Evolutionary conservation across 2,797 vertebrate species (phyloP).

Genomic region (Amblyraja radiata): DNA sequence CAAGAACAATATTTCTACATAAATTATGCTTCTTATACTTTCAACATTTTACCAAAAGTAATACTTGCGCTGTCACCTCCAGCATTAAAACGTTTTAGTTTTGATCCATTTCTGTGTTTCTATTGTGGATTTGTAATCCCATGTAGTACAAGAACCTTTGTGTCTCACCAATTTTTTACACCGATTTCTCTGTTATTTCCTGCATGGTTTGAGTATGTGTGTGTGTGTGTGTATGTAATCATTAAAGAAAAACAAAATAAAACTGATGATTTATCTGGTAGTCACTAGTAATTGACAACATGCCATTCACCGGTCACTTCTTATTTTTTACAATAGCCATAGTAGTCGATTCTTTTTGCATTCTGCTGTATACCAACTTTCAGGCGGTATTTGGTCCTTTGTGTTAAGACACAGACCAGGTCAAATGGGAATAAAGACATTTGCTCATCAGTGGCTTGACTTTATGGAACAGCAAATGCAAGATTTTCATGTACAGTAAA

Average conservation of each 20-base stretch:
- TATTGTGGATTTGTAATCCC: neutral
- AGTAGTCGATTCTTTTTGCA: neutral
- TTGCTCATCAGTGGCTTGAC: neutral
- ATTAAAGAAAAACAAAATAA: neutral
- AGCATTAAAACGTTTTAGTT: neutral
- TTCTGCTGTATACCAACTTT: neutral
- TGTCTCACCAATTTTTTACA: neutral
- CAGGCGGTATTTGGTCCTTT: neutral
- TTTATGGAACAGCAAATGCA: neutral
- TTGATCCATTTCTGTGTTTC: neutral
- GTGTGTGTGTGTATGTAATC: neutral
- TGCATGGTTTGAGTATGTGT: neutral
- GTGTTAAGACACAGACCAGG: neutral
- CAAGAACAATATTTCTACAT: neutral
- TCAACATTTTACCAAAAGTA: neutral
- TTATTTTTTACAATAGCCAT: neutral
- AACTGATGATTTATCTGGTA: neutral
- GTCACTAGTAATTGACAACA: neutral
- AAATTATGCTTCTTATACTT: neutral
- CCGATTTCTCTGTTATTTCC: neutral
- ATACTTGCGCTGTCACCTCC: neutral
- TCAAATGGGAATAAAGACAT: neutral
- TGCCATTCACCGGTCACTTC: neutral
- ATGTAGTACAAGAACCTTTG: neutral
- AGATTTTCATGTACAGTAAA: neutral